Percentiles rank a stretch among this genome's conserved stretches.
Conservation (phyloP, 37 sponge, comb jelly and placozoan genomes). For the Diacarnus erythraeanus region DNA sequence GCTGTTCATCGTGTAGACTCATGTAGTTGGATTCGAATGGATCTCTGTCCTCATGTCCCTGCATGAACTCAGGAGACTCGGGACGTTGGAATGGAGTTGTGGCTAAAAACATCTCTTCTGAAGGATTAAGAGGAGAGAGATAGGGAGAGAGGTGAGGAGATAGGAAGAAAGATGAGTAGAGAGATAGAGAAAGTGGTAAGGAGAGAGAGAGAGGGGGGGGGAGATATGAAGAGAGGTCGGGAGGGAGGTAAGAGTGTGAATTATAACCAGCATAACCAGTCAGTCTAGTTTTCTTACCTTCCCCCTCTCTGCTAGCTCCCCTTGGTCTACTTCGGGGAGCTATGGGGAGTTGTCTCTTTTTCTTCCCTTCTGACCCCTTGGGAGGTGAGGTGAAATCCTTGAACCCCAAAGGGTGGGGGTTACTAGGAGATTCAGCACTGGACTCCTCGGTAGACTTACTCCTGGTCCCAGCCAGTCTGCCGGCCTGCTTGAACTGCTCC, state of each 20-base stretch:
- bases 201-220: not conserved
- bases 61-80: slow-evolving; percentile 49
- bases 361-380: slow-evolving; percentile 21
- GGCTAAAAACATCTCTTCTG: slow-evolving; percentile 28
- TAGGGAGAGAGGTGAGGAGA: not conserved
- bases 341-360: slow-evolving; percentile 41
- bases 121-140: too few relatives aligned
- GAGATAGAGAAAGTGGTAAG: not conserved
- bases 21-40: slow-evolving; percentile 15
- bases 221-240: not conserved
- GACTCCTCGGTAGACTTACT: slow-evolving; percentile 11
- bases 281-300: not conserved
- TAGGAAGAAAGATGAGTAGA: not conserved
- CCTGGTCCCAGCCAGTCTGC: slow-evolving; percentile 3
- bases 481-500: slow-evolving; percentile 17
- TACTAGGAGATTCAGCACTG: not conserved
- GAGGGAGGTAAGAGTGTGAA: too few relatives aligned
- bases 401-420: slow-evolving; percentile 33
- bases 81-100: slow-evolving; percentile 38
- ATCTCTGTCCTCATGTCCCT: not conserved
- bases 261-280: not conserved
- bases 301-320: not conserved
- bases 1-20: slow-evolving; percentile 34
- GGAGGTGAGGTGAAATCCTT: slow-evolving; percentile 50
- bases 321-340: slow-evolving; percentile 10